Evolutionary conservation across 1,140 invertebrate genomes (phyloP), one percentile per base, ranked within the genome.

Genomic region (Anastrepha ludens): DNA sequence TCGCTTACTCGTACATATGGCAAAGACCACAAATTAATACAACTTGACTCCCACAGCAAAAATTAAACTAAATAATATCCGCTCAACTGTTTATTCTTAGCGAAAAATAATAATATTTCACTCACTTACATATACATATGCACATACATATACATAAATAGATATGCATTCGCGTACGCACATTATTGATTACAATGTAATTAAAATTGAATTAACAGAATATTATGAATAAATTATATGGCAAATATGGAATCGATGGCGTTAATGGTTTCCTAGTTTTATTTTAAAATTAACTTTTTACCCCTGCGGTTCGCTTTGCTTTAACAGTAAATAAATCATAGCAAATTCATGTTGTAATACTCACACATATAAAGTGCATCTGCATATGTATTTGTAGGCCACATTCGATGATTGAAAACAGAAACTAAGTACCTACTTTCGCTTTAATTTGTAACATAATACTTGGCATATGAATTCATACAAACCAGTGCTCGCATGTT

Each of bases 21-120:
- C 29, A 29, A 0, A 29, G 0, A 29, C 29, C 29, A 29, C 29
- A 29, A 29, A 29, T 29, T 29, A 29, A 29, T 29, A 29, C 29
- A 29, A 29, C 29, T 29, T 29, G 29, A 29, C 29, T 29, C 29
- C 29, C 29, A 29, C 29, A 29, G 29, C 29, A 29, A 29, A 29
- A 29, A 29, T 29, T 29, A 29, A 29, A 29, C 29, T 29, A 29
- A 29, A 29, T 29, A 29, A 29, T 81, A 50, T 81, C 17, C 44
- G n/a, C 13, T 29, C 70, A 55, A 20, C 20, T 81, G 55, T 41
- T 81, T 81, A n/a, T 7, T 55, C 44, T 29, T 55, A 81, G 55
- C 55, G 74, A 9, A 81, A 81, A 81, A 81, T 81, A 55, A 81
- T 81, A 58, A 81, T 81, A 81, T 29, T 81, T 74, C n/a, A 81